Evolutionary conservation across 2,113 vertebrate genomes (phyloP).

Genomic region (Cebidichthys violaceus): DNA sequence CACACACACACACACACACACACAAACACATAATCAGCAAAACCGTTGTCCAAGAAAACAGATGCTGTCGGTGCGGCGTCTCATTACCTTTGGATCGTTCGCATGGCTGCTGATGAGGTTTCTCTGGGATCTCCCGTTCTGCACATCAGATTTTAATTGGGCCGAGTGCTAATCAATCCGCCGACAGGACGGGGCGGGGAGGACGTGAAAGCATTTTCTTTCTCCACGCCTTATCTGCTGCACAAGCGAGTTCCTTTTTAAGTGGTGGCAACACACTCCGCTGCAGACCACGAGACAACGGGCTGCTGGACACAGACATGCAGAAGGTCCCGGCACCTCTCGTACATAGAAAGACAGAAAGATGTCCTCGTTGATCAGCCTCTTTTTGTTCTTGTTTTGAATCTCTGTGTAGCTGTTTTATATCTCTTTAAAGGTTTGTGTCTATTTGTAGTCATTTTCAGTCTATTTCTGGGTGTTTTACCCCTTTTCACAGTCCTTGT

Average conservation of each 20-base stretch:
- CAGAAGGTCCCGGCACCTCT: no score
- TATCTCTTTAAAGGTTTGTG: no score
- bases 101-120: slow-evolving; percentile 58
- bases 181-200: slow-evolving; percentile 1
- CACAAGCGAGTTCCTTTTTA: background rate
- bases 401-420: no score
- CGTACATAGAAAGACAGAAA: no score
- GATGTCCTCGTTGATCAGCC: no score
- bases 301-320: no score
- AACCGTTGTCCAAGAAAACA: slow-evolving; percentile 38
- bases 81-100: slow-evolving; percentile 32
- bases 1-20: background rate
- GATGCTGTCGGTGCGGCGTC: slow-evolving; percentile 37
- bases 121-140: slow-evolving; percentile 20
- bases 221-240: slow-evolving; percentile 7
- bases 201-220: background rate
- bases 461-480: no score
- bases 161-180: slow-evolving; percentile 39
- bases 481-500: no score
- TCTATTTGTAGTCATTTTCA: no score
- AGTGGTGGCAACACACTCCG: slow-evolving; percentile 6
- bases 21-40: slow-evolving; percentile 1
- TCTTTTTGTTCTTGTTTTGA: no score
- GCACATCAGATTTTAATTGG: background rate
- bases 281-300: no score